phyloP scores from a whole-genome alignment of 2,113 vertebrate species.

The Corvus moneduloides region DNA sequence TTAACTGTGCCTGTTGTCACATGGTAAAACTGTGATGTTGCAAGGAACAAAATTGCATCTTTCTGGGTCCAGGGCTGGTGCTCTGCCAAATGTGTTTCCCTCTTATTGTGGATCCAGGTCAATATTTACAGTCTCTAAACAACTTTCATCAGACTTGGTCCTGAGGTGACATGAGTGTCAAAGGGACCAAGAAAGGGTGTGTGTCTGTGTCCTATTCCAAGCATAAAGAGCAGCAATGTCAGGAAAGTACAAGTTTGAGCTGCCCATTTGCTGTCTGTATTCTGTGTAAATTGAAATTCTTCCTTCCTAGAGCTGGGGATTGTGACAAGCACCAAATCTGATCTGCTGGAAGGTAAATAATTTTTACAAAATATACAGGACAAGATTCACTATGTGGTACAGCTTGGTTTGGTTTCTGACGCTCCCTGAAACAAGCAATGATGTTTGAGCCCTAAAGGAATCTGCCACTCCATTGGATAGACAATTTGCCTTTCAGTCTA shows the following conservation, averaged over 20 bases:
- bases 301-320: not conserved
- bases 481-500: not conserved
- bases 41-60: not conserved
- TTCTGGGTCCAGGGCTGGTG: not conserved
- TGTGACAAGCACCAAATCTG: not conserved
- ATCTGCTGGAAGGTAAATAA: not conserved
- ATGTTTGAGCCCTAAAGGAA: not conserved
- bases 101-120: not conserved
- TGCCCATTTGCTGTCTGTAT: not conserved
- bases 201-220: not conserved
- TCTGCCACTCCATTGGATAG: not conserved
- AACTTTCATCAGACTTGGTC: not conserved
- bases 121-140: not conserved
- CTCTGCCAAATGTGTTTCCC: not conserved
- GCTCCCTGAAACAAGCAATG: not conserved
- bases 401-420: not conserved
- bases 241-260: not conserved
- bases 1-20: not conserved
- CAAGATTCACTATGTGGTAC: not conserved
- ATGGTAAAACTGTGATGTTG: not conserved
- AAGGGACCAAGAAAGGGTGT: not conserved
- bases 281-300: not conserved
- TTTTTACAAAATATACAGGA: not conserved
- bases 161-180: not conserved
- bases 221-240: not conserved